A percentile compares a stretch with the other conserved stretches of the same genome.
Conservation (phyloP, 2,888 invertebrate genomes). For the Aphidoletes aphidimyza region DNA sequence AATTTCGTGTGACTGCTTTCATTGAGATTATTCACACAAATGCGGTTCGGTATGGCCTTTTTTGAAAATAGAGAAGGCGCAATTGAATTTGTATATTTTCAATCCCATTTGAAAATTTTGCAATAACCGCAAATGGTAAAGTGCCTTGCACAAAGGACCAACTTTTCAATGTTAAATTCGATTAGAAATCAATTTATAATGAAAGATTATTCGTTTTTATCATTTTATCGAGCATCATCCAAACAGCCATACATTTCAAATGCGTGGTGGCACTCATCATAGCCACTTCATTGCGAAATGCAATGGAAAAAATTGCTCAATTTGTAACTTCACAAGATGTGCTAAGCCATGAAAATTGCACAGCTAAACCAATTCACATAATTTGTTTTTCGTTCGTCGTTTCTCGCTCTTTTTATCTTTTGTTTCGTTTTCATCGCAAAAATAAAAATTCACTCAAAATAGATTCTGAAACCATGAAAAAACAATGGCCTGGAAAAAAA, state of each 20-base stretch:
- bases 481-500: neutral
- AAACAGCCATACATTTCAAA: neutral
- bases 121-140: neutral
- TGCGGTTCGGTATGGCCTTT: no score
- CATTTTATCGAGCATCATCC: neutral
- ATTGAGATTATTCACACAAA: no score
- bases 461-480: neutral
- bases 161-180: slow-evolving; percentile 19
- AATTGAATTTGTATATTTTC: neutral
- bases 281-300: neutral
- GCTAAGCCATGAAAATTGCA: slow-evolving; percentile 33
- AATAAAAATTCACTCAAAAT: slow-evolving; percentile 9
- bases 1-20: neutral
- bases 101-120: neutral
- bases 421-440: neutral
- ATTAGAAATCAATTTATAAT: slow-evolving; percentile 9
- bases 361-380: slow-evolving; percentile 30
- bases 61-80: no score
- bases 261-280: neutral
- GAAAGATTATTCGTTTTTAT: neutral
- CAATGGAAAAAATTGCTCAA: neutral
- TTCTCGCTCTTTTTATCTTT: neutral
- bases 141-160: neutral
- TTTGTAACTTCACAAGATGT: slow-evolving; percentile 24
- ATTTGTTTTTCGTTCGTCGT: no score